These are phyloP conservation scores for Gymnothorax reevesii DNA, from an alignment of 2,797 vertebrate species.

Conservation along the genomic window DNA sequence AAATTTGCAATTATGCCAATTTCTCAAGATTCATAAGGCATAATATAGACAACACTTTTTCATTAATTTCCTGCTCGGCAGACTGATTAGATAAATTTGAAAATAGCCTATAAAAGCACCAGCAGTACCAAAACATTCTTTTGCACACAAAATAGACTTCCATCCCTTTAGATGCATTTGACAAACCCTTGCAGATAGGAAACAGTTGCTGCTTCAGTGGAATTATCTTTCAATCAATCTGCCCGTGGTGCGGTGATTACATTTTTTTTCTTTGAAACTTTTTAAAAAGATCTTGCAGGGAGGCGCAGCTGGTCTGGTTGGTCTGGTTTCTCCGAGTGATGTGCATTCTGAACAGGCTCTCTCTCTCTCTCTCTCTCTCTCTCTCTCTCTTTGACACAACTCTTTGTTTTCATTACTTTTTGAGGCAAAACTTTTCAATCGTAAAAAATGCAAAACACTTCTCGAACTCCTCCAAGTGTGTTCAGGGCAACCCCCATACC, in stretches of 20 bases:
- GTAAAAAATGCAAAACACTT: background rate
- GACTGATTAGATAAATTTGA: background rate
- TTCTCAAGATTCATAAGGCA: background rate
- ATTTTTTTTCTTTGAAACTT: conserved; percentile 9
- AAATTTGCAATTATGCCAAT: conserved; percentile 24
- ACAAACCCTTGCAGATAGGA: conserved; percentile 7
- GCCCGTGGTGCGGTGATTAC: conserved; percentile 11
- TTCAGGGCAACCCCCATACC: background rate
- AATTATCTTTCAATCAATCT: conserved; percentile 24
- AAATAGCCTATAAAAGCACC: background rate
- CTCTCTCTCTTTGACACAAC: background rate
- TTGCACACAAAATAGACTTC: background rate
- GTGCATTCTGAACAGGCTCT: background rate
- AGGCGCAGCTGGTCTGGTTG: background rate
- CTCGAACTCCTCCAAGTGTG: background rate
- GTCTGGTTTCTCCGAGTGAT: conserved; percentile 8
- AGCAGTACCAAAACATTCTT: background rate
- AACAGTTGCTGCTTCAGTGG: background rate
- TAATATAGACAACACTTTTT: conserved; percentile 20
- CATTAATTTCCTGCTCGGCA: conserved; percentile 8
- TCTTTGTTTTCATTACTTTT: background rate
- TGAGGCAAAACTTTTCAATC: background rate
- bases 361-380: background rate
- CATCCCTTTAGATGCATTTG: conserved; percentile 9
- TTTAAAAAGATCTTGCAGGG: conserved; percentile 7